These are phyloP conservation scores for Hylomyscus alleni DNA, from an alignment of 2,797 vertebrate species.

Conservation along the genomic window DNA sequence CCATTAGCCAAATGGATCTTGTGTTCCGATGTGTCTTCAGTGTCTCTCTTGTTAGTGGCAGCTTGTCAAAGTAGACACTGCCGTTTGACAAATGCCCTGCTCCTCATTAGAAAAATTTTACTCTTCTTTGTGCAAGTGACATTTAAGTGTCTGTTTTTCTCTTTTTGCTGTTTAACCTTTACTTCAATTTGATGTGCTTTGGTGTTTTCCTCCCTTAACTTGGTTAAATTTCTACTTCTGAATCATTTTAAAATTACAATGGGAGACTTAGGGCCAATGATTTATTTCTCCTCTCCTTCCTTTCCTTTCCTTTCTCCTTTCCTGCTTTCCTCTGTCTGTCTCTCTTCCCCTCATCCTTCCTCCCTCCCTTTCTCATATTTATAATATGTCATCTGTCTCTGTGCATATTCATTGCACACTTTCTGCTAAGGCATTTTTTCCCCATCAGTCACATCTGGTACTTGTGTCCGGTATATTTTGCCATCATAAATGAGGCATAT, in stretches of 20 bases:
- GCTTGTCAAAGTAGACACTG: not conserved
- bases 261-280: not conserved
- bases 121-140: not conserved
- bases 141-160: not conserved
- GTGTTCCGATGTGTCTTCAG: not conserved
- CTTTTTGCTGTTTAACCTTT: not conserved
- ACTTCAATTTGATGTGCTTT: not conserved
- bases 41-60: not conserved
- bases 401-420: not conserved
- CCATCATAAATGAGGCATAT: not conserved
- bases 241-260: not conserved
- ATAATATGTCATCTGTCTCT: not conserved
- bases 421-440: not conserved
- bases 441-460: not conserved
- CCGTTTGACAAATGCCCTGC: not conserved
- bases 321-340: not conserved
- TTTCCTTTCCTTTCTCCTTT: not conserved
- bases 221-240: not conserved
- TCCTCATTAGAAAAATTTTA: not conserved
- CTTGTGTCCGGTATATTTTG: not conserved
- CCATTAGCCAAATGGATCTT: not conserved
- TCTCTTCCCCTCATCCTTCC: rapidly evolving
- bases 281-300: not conserved
- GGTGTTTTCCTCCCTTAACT: not conserved
- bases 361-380: not conserved